Evolutionary conservation across 1,140 invertebrate genomes (phyloP).

Genomic region (Druon quercuslanigerum): DNA sequence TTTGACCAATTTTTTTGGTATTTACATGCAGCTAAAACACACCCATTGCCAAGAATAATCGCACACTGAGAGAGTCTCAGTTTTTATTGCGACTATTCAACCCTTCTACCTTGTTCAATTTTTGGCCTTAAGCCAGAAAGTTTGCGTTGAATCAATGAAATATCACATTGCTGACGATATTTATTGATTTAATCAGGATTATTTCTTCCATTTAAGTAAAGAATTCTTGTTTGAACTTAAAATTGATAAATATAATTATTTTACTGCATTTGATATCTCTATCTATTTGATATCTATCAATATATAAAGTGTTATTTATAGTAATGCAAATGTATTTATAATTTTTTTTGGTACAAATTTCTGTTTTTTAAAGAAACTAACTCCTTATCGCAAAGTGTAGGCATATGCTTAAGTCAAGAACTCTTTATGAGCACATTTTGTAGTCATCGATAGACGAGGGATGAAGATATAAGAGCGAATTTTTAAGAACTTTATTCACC

Average conservation of each 20-base stretch:
- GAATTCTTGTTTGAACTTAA: not conserved
- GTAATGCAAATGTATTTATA: no score
- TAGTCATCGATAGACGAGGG: not conserved
- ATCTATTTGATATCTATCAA: no score
- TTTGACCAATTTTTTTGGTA: not conserved
- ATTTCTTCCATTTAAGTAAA: constrained; percentile 17
- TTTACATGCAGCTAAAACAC: constrained; percentile 23
- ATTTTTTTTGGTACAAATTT: no score
- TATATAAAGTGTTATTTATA: no score
- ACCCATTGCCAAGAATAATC: constrained; percentile 25
- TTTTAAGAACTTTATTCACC: no score
- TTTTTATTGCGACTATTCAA: constrained; percentile 31
- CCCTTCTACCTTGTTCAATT: constrained; percentile 23
- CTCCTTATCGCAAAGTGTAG: not conserved
- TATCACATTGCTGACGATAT: constrained; percentile 24
- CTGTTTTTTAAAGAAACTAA: not conserved
- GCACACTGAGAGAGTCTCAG: constrained; percentile 19
- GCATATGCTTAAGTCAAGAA: not conserved
- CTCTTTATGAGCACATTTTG: not conserved
- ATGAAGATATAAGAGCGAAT: no score
- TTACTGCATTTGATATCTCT: not conserved
- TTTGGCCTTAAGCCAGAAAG: constrained; percentile 21
- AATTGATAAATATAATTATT: not conserved
- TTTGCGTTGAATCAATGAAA: constrained; percentile 29
- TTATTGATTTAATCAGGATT: constrained; percentile 25